These are phyloP conservation scores for Eueides isabella DNA, from an alignment of 1,140 invertebrate genomes.

Conservation along the genomic window DNA sequence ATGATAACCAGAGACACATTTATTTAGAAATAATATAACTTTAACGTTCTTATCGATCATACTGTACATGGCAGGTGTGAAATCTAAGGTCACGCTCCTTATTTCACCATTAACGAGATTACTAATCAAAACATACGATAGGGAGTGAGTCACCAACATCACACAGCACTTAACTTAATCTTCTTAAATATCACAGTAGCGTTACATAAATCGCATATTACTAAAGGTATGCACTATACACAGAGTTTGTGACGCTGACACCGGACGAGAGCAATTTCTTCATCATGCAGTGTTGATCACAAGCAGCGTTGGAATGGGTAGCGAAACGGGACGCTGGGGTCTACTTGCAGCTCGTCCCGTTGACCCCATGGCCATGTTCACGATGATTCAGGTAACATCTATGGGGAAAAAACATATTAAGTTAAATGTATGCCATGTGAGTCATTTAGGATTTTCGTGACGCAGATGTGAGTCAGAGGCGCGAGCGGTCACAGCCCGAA, in stretches of 20 bases:
- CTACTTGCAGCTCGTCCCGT: slow-evolving; percentile 35
- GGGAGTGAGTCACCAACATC: slow-evolving; percentile 54
- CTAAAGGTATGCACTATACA: slow-evolving; percentile 42
- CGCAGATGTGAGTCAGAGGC: slow-evolving; percentile 61
- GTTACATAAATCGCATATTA: slow-evolving; percentile 57
- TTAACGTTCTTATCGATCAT: not conserved
- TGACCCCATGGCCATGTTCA: slow-evolving; percentile 41
- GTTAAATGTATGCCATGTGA: slow-evolving; percentile 54
- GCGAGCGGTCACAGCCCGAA: slow-evolving; percentile 53
- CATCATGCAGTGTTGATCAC: slow-evolving; percentile 69
- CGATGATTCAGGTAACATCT: slow-evolving; percentile 71
- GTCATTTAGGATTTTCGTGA: slow-evolving; percentile 67
- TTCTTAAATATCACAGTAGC: slow-evolving; percentile 77
- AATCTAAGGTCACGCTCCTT: slow-evolving; percentile 35
- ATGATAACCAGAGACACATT: not conserved
- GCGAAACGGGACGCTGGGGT: slow-evolving; percentile 41
- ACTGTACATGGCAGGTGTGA: slow-evolving; percentile 34
- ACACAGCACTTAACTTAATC: slow-evolving; percentile 60
- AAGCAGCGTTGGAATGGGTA: slow-evolving; percentile 71
- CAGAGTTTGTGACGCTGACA: slow-evolving; percentile 63
- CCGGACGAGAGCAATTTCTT: slow-evolving; percentile 74
- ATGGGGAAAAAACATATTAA: slow-evolving; percentile 54
- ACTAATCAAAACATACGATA: slow-evolving; percentile 47
- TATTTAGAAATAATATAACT: not conserved
- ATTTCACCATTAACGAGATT: slow-evolving; percentile 42